Conservation (phyloP, 2,888 invertebrate species). For the Hydropsyche betteni region DNA sequence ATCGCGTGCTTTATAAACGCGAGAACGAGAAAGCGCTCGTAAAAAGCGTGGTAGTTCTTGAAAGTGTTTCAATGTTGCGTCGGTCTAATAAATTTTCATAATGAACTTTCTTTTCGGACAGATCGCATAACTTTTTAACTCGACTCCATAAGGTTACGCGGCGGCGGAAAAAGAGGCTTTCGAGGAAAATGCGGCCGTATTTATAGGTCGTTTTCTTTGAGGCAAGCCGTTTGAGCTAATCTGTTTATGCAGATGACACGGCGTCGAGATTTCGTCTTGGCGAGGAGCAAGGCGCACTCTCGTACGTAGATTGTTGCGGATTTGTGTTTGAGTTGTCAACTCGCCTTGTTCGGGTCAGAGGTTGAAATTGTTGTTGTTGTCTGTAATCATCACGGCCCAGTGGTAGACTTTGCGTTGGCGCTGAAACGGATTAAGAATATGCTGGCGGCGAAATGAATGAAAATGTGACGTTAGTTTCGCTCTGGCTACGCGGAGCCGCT, state of each 20-base stretch:
- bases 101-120: constrained; percentile 17
- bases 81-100: constrained; percentile 21
- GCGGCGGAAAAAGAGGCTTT: not conserved
- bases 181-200: not conserved
- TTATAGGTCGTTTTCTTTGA: not conserved
- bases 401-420: not conserved
- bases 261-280: not conserved
- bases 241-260: constrained; percentile 26
- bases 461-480: not conserved
- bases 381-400: not conserved
- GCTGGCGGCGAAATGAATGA: constrained; percentile 1
- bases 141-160: not conserved
- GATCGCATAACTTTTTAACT: constrained; percentile 20
- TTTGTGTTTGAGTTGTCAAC: constrained; percentile 23
- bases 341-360: not conserved
- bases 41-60: constrained; percentile 12
- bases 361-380: not conserved
- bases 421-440: constrained; percentile 17
- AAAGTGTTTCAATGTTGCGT: constrained; percentile 25
- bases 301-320: constrained; percentile 1
- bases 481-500: not conserved
- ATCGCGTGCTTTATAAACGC: not conserved
- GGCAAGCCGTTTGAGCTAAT: constrained; percentile 3
- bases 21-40: not conserved
- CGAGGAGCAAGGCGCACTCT: not conserved